These are phyloP conservation scores for Synergus japonicus DNA, from an alignment of 2,888 invertebrate species.

Conservation along the genomic window DNA sequence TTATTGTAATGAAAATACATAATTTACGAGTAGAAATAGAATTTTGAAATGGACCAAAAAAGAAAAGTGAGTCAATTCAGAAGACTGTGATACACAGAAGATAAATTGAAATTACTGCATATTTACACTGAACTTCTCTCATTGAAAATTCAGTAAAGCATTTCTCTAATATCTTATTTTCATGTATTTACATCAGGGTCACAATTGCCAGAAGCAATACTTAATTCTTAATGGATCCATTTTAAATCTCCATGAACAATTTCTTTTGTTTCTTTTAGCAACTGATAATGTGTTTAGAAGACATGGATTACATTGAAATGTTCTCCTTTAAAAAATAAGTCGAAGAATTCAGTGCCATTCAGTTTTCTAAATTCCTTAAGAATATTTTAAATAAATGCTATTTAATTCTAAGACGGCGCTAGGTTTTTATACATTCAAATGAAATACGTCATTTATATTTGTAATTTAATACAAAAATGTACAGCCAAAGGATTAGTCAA, in stretches of 20 bases:
- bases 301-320: conserved; percentile 17
- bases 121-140: conserved; percentile 20
- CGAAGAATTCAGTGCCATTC: not conserved
- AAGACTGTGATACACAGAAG: not conserved
- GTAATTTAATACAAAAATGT: not conserved
- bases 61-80: not conserved
- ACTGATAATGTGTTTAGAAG: not conserved
- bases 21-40: not conserved
- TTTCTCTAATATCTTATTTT: not conserved
- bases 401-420: conserved; percentile 8
- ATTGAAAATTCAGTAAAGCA: conserved; percentile 23
- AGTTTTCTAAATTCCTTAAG: not conserved
- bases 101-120: not conserved
- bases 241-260: not conserved
- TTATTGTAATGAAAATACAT: not conserved
- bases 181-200: conserved; percentile 29
- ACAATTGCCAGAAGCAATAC: conserved; percentile 24
- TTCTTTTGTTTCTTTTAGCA: not conserved
- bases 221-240: conserved; percentile 27
- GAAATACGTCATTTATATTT: not conserved
- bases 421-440: not conserved
- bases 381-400: conserved; percentile 2
- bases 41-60: conserved; percentile 3
- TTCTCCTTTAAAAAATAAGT: conserved; percentile 14
- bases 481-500: not conserved